Evolutionary conservation across 92 coral and sea anemone species (phyloP), one percentile per base, ranked within the genome.

Genomic region (Hydrozoanthus gracilis): DNA sequence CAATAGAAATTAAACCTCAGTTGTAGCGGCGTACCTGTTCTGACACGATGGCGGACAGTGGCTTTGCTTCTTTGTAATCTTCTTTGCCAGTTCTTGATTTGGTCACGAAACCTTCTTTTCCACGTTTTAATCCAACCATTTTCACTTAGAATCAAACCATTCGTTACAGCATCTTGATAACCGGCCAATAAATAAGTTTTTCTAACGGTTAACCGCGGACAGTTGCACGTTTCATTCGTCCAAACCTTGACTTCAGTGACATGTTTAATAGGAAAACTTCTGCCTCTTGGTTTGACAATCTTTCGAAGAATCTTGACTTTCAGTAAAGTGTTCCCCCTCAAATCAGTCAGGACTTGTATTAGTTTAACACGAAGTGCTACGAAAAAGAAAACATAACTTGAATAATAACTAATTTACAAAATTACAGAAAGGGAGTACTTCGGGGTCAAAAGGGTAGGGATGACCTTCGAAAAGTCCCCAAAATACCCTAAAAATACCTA

Each of bases 111-210:
- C 7, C 66, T 11, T 52, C 50, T 3, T 27, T 83, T 60, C 87
- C 80, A 71, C 20, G 44, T 14, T 14, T 14, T 39, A 4, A 54
- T 55, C 70, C 80, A 83, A 2, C 78, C 70, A 51, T 54, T 27
- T 14, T 12, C 51, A 71, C 14, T 69, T 15, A 71, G 48, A 54
- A 71, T 69, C 52, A 58, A 12, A 10, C 87, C 27, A 2, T 47
- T 52, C 3, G 79, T 45, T 0, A 3, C 54, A 9, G 13, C 44
- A 60, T 71, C 69, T 15, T 71, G 46, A 10, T 83, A 54, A 16
- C 87, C 80, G 16, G 87, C 87, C 6, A 83, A 10, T 8, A 71
- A 39, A 74, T 83, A 83, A 14, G 51, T 51, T 51, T 83, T 60
- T 2, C 78, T 68, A 8, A 12, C 61, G 10, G 3, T 45, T 13